These are phyloP conservation scores for Dicaeum eximium DNA, from an alignment of 2,113 vertebrate species.

Conservation along the genomic window DNA sequence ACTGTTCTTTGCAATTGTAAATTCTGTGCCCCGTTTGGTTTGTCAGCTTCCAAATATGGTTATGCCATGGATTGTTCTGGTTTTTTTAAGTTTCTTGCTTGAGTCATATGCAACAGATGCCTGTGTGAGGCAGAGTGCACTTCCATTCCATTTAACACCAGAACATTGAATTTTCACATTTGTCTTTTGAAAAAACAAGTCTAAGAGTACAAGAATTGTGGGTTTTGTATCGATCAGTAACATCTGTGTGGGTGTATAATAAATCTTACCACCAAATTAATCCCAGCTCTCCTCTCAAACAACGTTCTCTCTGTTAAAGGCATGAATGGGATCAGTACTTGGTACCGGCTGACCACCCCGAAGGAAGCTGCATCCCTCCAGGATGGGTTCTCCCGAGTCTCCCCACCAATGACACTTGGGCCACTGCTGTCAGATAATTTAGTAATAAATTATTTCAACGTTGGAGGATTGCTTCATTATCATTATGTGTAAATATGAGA, in stretches of 20 bases:
- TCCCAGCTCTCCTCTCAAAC: neutral
- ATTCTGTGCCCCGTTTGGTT: neutral
- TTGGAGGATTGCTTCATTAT: neutral
- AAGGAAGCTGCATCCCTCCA: slow-evolving; percentile 82
- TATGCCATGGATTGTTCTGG: neutral
- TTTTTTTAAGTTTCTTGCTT: neutral
- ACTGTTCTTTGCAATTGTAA: neutral
- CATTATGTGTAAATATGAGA: neutral
- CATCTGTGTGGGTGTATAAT: accelerated
- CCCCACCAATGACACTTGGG: slow-evolving; percentile 85
- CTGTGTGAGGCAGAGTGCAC: neutral
- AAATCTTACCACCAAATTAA: neutral
- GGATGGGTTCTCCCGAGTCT: slow-evolving; percentile 85
- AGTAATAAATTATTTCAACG: accelerated
- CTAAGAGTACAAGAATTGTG: neutral
- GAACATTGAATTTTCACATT: neutral
- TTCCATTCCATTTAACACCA: neutral
- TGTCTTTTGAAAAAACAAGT: neutral
- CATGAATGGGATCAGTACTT: slow-evolving; percentile 90
- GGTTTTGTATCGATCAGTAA: neutral
- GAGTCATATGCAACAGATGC: neutral
- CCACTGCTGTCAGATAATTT: slow-evolving; percentile 75
- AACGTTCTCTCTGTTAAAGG: slow-evolving; percentile 70
- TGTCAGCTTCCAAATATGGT: neutral
- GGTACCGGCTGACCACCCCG: slow-evolving; percentile 82